Conservation (phyloP, 2,888 invertebrate genomes). For the Acanthopleura granulata region DNA sequence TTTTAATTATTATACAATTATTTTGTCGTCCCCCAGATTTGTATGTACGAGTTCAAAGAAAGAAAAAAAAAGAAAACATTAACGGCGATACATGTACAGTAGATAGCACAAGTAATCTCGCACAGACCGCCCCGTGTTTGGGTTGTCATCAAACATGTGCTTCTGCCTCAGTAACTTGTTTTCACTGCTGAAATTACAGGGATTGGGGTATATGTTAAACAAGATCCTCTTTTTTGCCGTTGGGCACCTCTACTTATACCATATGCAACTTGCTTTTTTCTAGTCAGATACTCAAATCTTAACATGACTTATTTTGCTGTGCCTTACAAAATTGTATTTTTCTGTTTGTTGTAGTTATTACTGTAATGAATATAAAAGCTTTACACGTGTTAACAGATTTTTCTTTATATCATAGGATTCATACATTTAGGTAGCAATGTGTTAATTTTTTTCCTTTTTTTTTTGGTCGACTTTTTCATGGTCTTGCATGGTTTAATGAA, state of each 20-base stretch:
- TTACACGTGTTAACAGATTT: constrained; percentile 39
- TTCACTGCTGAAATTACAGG: constrained; percentile 19
- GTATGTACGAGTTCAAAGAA: background rate
- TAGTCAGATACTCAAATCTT: constrained; percentile 52
- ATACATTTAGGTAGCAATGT: constrained; percentile 10
- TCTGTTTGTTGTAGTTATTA: constrained; percentile 55
- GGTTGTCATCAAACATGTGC: constrained; percentile 12
- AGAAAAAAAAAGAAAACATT: background rate
- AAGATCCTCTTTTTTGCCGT: constrained; percentile 20
- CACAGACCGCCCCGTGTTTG: constrained; percentile 6
- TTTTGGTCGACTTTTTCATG: constrained; percentile 15
- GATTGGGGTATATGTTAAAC: constrained; percentile 19
- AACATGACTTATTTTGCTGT: constrained; percentile 63
- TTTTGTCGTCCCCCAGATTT: constrained; percentile 20
- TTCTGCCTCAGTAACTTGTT: constrained; percentile 16
- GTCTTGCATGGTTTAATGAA: constrained; percentile 18
- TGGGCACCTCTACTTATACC: constrained; percentile 26
- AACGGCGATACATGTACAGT: background rate
- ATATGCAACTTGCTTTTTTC: constrained; percentile 36
- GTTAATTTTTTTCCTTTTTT: constrained; percentile 4
- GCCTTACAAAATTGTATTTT: constrained; percentile 56
- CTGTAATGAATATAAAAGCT: constrained; percentile 49
- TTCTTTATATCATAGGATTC: constrained; percentile 11
- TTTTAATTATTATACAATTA: constrained; percentile 20
- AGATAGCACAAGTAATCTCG: constrained; percentile 19